Percentiles rank a stretch among this genome's conserved stretches.
phyloP scores from a whole-genome alignment of 2,797 vertebrate genomes.

The Denticeps clupeoides region DNA sequence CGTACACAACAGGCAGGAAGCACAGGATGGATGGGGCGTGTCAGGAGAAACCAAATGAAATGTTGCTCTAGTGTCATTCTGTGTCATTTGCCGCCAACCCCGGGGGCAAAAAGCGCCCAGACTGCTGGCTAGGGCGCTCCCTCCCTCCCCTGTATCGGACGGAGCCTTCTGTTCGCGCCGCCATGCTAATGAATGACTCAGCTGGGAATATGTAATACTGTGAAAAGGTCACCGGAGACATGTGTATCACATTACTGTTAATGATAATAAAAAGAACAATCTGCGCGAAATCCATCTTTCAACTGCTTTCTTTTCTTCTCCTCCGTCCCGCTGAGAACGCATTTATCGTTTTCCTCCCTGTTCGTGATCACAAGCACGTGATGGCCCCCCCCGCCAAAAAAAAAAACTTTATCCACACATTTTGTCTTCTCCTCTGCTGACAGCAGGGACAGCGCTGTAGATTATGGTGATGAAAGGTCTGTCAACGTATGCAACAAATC shows the following conservation, averaged over 20 bases:
- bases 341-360: no score
- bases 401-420: no score
- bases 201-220: conserved; percentile 60
- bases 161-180: conserved; percentile 59
- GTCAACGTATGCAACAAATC: no score
- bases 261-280: conserved; percentile 68
- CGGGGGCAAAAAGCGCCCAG: conserved; percentile 15
- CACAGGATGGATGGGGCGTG: conserved; percentile 17
- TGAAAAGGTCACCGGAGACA: conserved; percentile 56
- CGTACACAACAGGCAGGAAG: no score
- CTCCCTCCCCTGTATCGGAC: not conserved
- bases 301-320: conserved; percentile 34
- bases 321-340: conserved; percentile 33
- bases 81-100: conserved; percentile 15
- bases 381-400: no score
- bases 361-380: no score
- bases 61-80: conserved; percentile 18
- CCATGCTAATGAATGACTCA: conserved; percentile 55
- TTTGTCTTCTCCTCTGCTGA: no score
- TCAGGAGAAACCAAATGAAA: conserved; percentile 24
- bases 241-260: conserved; percentile 63
- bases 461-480: no score
- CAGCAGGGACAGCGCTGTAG: no score
- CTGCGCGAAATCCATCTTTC: conserved; percentile 50
- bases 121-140: no score